Evolutionary conservation across 1,140 invertebrate genomes (phyloP), one percentile per base, ranked within the genome.

Genomic region (Pseudomyrmex gracilis): DNA sequence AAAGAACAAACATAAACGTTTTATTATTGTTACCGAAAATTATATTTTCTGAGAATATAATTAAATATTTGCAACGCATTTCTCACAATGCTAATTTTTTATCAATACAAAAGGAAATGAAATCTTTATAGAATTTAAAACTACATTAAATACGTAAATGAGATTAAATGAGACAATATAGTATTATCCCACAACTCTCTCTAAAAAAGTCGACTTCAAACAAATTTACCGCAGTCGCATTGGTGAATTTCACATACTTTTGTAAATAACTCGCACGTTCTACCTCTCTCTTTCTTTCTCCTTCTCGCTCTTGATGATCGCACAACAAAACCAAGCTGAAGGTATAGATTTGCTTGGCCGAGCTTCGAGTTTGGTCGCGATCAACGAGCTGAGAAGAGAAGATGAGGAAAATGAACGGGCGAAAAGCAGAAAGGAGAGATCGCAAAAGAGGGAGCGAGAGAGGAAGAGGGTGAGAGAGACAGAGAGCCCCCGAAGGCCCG

Each of bases 401-500:
- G 53, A 22, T 10, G 68, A 51, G 63, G 64, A 63, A 68, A 71
- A 45, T 55, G 74, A 51, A 76, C 17, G 66, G 13, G 20, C n/a
- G 73, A 73, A 70, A 70, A 82, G 61, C 63, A 63, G 12, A 70
- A 71, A 63, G 76, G 66, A 83, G 47, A 58, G 66, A 74, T 49
- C 58, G 49, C n/a, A 43, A 71, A 45, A 45, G 43, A 24, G 20
- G 51, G n/a, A 71, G 15, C 47, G 70, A 22, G 68, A 34, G n/a
- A 22, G 20, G 45, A 66, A 63, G 68, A 66, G 60, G 58, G 64
- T 55, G 77, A 86, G 83, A 70, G 66, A 85, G 80, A 84, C 76
- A 82, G 83, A 86, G 83, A 87, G 70, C 73, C 89, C 91, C 92
- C 88, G 91, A 90, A 93, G 93, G 92, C 93, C 92, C 90, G 88